phyloP scores from a whole-genome alignment of 2,113 vertebrate genomes.

The Jaculus jaculus region DNA sequence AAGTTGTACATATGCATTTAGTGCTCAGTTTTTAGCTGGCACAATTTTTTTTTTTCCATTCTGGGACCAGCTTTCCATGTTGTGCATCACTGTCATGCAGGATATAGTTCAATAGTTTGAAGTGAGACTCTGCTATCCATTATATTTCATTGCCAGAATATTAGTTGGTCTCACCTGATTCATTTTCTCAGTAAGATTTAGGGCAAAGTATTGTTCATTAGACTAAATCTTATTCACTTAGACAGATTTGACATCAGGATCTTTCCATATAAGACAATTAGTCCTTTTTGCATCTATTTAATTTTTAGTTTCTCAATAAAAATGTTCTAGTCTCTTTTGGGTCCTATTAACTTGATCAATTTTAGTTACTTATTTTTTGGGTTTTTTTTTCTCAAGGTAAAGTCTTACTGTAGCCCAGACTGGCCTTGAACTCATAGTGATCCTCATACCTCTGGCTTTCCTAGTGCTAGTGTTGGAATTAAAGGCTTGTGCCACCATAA shows the following conservation, averaged over 20 bases:
- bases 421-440: no score
- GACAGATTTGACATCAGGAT: neutral
- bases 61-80: neutral
- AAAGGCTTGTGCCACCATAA: no score
- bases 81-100: neutral
- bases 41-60: neutral
- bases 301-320: neutral
- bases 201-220: conserved; percentile 15
- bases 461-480: no score
- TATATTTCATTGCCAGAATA: conserved; percentile 22
- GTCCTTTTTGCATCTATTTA: neutral
- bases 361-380: no score
- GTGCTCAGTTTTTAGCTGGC: neutral
- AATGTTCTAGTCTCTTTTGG: neutral
- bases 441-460: no score
- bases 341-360: neutral
- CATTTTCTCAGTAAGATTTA: neutral
- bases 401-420: no score
- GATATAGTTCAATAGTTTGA: neutral
- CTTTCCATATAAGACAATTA: neutral
- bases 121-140: neutral
- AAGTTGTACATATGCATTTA: neutral
- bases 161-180: neutral
- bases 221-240: neutral
- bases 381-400: no score